Percentiles rank a stretch among this genome's conserved stretches.
phyloP scores from a whole-genome alignment of 2,888 invertebrate species.

The Athripsodes cinereus region DNA sequence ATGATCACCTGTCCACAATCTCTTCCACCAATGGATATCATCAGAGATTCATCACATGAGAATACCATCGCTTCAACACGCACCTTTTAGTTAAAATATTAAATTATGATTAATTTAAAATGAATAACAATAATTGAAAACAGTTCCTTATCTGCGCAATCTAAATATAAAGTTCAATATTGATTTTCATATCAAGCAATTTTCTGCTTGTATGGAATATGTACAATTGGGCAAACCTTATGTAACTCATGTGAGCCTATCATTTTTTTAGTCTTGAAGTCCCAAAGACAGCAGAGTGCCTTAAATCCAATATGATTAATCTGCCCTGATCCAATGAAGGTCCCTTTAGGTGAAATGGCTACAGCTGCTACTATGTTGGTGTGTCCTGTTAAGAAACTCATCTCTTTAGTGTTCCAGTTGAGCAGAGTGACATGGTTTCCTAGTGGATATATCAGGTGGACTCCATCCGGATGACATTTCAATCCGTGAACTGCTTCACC shows the following conservation, averaged over 20 bases:
- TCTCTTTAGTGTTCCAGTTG: constrained; percentile 61
- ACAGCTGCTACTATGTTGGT: constrained; percentile 73
- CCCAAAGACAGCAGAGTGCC: constrained; percentile 82
- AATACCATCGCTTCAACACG: constrained; percentile 82
- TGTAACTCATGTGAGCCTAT: constrained; percentile 74
- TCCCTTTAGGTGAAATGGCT: constrained; percentile 69
- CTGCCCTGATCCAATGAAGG: constrained; percentile 83
- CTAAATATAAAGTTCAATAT: too few relatives aligned
- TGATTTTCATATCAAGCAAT: too few relatives aligned
- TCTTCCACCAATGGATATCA: constrained; percentile 81
- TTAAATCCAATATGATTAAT: constrained; percentile 88
- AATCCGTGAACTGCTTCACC: constrained; percentile 45
- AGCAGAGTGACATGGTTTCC: constrained; percentile 74
- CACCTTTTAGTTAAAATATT: constrained; percentile 47
- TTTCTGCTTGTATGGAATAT: too few relatives aligned
- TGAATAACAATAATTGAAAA: too few relatives aligned
- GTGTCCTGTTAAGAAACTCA: constrained; percentile 73
- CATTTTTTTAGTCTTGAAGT: constrained; percentile 59
- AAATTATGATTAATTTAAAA: too few relatives aligned
- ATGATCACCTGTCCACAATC: constrained; percentile 86
- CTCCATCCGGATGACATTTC: constrained; percentile 64
- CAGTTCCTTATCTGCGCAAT: too few relatives aligned
- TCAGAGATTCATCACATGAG: constrained; percentile 70
- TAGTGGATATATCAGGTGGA: constrained; percentile 68
- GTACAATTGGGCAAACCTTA: constrained; percentile 64